Evolutionary conservation across 2,797 vertebrate genomes (phyloP), one percentile per base, ranked within the genome.

Genomic region (Hapalemur alaotrensis): DNA sequence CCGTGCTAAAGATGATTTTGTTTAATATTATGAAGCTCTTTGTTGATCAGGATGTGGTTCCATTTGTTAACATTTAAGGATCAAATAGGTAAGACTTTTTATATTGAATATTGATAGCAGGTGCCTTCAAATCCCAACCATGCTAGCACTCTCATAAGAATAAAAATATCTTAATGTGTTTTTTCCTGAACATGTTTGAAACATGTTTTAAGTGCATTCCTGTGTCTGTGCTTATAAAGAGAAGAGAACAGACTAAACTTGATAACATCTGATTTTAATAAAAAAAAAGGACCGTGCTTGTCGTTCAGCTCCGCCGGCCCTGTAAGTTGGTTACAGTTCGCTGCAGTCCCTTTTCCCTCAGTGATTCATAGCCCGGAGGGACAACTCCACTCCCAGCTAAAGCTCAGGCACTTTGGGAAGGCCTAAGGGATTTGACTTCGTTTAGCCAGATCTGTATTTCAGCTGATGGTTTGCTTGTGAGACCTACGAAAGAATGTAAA

Each of bases 1-100:
- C 96, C 94, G 61, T 97, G 96, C 91, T 97, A 35, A 0, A 90
- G 89, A 90, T 93, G 76, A 83, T 90, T 90, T 75, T 96, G 32
- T 93, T 97, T 95, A 97, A 91, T 96, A 50, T 84, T 72, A 91
- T 91, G 92, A 98, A 97, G 72, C 91, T 94, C 79, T 75, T 79
- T 96, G 97, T 98, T 98, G 97, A 97, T 98, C 1, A 3, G 96
- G 97, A 98, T 97, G 91, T 96, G 82, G 88, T 95, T 98, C 95
- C 98, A 98, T 98, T 98, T 98, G 96, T 97, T 98, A 98, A 97
- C 97, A 98, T 97, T 98, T 97, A 96, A 97, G 85, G 97, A 98
- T 98, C 98, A 98, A 98, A 98, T 97, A 98, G 96, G 96, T 98
- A 98, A 97, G 82, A 91, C 59, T 90, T 95, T 97, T 97, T 82